Evolutionary conservation across 2,888 invertebrate genomes (phyloP).

Genomic region (Apodemia duryi): DNA sequence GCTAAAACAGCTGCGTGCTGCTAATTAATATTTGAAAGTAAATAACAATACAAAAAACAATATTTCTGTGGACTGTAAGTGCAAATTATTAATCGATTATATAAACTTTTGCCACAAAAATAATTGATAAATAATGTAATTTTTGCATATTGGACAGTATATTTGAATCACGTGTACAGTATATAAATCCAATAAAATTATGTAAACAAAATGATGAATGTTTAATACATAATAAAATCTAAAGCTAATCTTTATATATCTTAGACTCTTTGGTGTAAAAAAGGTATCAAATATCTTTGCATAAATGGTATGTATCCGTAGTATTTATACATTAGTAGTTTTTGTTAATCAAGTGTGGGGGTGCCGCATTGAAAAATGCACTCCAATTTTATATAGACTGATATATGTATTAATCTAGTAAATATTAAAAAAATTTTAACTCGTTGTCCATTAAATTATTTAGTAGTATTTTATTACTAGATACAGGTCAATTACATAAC

Average conservation of each 20-base stretch:
- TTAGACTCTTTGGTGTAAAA: not conserved
- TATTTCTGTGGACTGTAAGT: no score
- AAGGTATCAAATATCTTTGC: not conserved
- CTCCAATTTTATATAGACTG: not conserved
- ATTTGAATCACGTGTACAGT: not conserved
- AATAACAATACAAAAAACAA: no score
- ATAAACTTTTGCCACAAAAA: no score
- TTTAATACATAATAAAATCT: not conserved
- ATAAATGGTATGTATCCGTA: slow-evolving; percentile 1
- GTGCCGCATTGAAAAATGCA: not conserved
- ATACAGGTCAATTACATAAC: no score
- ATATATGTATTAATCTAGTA: slow-evolving; percentile 9
- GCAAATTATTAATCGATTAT: no score
- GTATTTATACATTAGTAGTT: not conserved
- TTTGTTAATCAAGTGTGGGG: not conserved
- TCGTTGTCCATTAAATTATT: no score
- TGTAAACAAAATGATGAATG: not conserved
- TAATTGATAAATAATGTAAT: not conserved
- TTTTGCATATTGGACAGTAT: not conserved
- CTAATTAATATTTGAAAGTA: no score
- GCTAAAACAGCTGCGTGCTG: no score
- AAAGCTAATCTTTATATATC: not conserved
- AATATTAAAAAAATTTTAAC: not conserved
- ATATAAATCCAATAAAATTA: not conserved
- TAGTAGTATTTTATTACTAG: no score